Conservation (phyloP, 2,113 vertebrate genomes). For the Thoracochromis brauschi region DNA sequence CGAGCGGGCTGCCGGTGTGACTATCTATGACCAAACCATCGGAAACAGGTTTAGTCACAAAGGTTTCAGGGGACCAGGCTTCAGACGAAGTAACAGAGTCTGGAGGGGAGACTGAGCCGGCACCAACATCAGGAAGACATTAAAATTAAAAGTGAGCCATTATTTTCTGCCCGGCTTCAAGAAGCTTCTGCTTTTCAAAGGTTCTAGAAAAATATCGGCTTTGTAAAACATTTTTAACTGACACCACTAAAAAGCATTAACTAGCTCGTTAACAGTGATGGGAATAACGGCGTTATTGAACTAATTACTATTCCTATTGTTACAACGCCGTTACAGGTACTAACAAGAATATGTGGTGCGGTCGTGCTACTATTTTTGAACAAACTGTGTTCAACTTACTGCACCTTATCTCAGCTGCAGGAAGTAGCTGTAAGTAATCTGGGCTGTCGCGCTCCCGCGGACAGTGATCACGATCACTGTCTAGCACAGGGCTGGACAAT, state of each 20-base stretch:
- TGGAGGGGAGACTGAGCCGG: neutral
- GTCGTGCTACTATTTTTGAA: neutral
- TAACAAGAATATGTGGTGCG: neutral
- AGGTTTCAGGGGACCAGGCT: fast-evolving
- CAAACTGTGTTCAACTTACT: neutral
- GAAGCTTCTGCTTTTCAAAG: neutral
- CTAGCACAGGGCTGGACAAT: neutral
- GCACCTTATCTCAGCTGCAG: neutral
- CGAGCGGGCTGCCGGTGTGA: neutral
- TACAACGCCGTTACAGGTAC: neutral
- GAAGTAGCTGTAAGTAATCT: neutral
- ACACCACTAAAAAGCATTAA: neutral
- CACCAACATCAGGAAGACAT: neutral
- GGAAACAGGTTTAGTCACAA: neutral
- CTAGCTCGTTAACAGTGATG: neutral
- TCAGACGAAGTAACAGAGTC: neutral
- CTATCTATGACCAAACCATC: neutral
- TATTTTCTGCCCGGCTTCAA: neutral
- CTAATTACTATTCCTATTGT: neutral
- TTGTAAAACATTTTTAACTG: neutral
- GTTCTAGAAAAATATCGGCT: neutral
- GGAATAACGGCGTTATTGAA: neutral
- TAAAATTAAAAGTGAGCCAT: fast-evolving
- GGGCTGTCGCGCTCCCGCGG: fast-evolving
- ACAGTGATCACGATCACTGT: neutral